Evolutionary conservation across 2,797 vertebrate genomes (phyloP), one percentile per base, ranked within the genome.

Genomic region (Enteromius fasciolatus): DNA sequence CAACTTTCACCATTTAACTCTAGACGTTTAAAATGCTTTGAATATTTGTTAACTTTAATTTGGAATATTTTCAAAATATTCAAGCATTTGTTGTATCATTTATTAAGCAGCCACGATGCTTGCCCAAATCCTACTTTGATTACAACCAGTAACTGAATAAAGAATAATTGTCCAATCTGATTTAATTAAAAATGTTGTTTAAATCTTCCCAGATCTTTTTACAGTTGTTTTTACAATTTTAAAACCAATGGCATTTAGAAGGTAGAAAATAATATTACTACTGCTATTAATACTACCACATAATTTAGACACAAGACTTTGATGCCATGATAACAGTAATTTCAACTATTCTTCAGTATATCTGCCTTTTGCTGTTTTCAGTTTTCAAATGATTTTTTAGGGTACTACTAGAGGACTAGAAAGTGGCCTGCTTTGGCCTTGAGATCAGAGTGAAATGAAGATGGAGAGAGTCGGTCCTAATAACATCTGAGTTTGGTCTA

Each of bases 401-500:
- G 25, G 28, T 5, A 41, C 44, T 25, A 52, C 33, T 69, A 69
- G 64, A 31, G 28, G 10, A 39, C 44, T 69, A 69, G 64, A 70
- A 78, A 75, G 72, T 73, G 44, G 23, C 50, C 83, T 59, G 59
- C 61, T 76, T 82, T 76, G 77, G 70, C 70, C 41, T 72, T 87
- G 83, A 73, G 61, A 73, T 67, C 68, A 70, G 46, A 41, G 83
- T 72, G 78, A 82, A 83, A 88, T 85, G 74, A 52, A 78, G 77
- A 66, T 12, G 14, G 28, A 54, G 48, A 54, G 78, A 86, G 79
- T 82, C 14, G 11, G 74, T 84, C 78, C 81, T 87, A 85, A 85
- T 89, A 87, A 86, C 84, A 81, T 87, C 76, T 82, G 81, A 89
- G 87, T 90, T 92, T 88, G 83, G 88, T 81, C 84, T 72, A 82